Conservation (phyloP, 2,888 invertebrate genomes). For the Hedya salicella region DNA sequence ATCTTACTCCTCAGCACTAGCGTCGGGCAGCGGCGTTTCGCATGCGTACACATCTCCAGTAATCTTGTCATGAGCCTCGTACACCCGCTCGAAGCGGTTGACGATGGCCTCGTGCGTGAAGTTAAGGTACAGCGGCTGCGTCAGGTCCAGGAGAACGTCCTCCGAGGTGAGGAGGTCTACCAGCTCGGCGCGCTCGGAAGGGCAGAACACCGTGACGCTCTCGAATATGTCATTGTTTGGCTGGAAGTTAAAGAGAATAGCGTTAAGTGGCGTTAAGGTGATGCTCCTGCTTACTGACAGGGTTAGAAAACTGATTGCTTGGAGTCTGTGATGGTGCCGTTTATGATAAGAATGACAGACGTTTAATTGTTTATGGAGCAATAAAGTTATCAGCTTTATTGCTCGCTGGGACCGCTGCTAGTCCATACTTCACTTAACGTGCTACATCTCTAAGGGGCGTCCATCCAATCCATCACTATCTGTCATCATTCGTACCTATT, state of each 20-base stretch:
- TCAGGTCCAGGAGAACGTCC: constrained; percentile 91
- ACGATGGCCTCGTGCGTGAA: constrained; percentile 93
- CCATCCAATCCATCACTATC: no score
- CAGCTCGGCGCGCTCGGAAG: constrained; percentile 89
- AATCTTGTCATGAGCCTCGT: constrained; percentile 91
- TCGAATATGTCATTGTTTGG: constrained; percentile 92
- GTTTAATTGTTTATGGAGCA: no score
- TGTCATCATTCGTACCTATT: no score
- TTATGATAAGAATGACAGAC: no score
- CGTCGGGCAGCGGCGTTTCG: constrained; percentile 86
- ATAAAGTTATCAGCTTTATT: no score
- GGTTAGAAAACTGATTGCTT: no score
- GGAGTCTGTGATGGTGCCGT: no score
- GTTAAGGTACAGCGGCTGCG: constrained; percentile 92
- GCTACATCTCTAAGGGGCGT: no score
- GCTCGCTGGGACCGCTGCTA: no score
- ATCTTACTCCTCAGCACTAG: constrained; percentile 85
- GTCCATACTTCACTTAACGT: no score
- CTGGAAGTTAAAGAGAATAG: constrained; percentile 75
- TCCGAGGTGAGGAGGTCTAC: constrained; percentile 90
- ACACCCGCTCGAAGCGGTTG: constrained; percentile 87
- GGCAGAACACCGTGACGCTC: constrained; percentile 94
- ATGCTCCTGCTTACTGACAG: no score
- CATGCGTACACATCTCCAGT: constrained; percentile 92
- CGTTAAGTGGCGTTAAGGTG: no score